Percentiles rank a stretch among this genome's conserved stretches.
These are phyloP conservation scores for Hydra vulgaris DNA, from an alignment of 30 jellyfish, hydroid and myxozoan genomes.

Conservation along the genomic window DNA sequence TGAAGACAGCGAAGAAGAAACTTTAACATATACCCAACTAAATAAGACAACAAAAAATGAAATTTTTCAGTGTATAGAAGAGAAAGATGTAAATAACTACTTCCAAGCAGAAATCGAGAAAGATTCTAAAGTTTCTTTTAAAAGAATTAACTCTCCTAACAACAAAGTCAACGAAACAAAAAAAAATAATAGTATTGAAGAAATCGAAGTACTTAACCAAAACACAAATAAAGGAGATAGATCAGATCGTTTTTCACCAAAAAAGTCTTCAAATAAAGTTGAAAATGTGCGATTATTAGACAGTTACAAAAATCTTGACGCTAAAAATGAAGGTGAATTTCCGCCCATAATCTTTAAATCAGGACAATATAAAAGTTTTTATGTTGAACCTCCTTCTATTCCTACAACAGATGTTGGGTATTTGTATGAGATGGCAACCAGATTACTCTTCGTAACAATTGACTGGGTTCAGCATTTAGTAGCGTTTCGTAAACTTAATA, in stretches of 20 bases:
- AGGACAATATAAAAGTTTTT: conserved; percentile 6
- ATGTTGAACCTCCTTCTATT: conserved; percentile 76
- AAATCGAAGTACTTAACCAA: not conserved
- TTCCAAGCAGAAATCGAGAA: not conserved
- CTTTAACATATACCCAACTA: not conserved
- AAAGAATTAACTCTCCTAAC: not conserved
- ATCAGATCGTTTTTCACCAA: not conserved
- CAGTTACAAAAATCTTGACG: not conserved
- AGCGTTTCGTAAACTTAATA: conserved; percentile 64
- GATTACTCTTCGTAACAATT: conserved; percentile 81
- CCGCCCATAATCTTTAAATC: not conserved
- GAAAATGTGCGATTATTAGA: not conserved
- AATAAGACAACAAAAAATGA: not conserved
- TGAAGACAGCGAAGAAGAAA: conserved; percentile 24
- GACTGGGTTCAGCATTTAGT: conserved; percentile 86
- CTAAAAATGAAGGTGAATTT: not conserved
- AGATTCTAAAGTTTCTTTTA: not conserved
- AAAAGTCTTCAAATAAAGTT: not conserved
- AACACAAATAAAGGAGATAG: not conserved
- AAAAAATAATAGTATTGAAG: not conserved
- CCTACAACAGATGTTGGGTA: conserved; percentile 87
- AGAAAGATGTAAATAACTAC: not conserved
- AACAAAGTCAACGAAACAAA: no score
- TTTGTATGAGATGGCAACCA: conserved; percentile 79
- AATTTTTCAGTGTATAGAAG: not conserved